Base-by-base conservation (phyloP, 1,140 invertebrate genomes). In the Dendrolimus kikuchii region DNA sequence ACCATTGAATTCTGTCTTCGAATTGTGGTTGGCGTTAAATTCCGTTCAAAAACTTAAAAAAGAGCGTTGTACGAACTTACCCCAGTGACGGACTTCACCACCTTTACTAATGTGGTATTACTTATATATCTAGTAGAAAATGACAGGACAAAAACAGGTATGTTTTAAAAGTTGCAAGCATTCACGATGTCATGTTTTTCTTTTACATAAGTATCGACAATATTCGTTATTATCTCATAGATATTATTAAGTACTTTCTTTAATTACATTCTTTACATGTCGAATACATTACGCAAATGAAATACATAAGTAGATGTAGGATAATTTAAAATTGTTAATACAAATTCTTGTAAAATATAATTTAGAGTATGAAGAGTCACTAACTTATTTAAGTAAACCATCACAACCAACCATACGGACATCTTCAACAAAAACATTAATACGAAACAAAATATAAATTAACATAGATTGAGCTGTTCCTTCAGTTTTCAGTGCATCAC, bases 351-450 rank as follows among this genome's bases (percentile, higher is more conserved):
- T 38, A 66, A 64, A 68, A 68, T 64, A 56, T 71, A 75, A 68
- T 64, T 72, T 71, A 53, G 57, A 72, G 70, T 70, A 74, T 58
- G 74, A 76, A 80, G 69, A 74, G 74, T 82, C 49, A 64, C 73
- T 82, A 81, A 82, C 77, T 86, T 82, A 86, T 79, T 84, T 86
- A 86, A 84, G 82, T 86, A 86, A 84, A 84, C 74, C 82, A 81
- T 86, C 82, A 86, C 82, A 86, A 86, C 82, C 82, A 84, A 84
- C 80, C 81, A 77, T 83, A 77, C 81, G 79, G 82, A 84, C 82
- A 77, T 74, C 70, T 77, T 80, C 60, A 81, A 78, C 74, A 74
- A 77, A 45, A 79, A 83, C 68, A 74, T 63, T 60, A 68, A 68
- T 67, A 46, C 52, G 71, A 77, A 81, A 68, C 71, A 73, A 79